Base-by-base conservation (phyloP, 2,888 invertebrate species). In the Acanthopleura granulata region DNA sequence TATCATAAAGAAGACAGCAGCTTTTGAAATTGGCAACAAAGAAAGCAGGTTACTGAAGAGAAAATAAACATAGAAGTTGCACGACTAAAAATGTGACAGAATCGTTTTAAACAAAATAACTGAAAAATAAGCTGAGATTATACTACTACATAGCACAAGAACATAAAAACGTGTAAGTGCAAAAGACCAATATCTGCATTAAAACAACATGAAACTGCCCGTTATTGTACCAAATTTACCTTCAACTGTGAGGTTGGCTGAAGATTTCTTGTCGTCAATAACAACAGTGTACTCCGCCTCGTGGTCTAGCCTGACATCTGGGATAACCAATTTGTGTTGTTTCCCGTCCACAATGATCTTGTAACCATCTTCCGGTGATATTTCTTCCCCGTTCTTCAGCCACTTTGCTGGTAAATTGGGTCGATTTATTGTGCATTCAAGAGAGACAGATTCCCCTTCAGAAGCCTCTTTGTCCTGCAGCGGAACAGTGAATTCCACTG, bases 371-470 rank as follows among this genome's bases (percentile, higher is more conserved):
- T 96, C 95, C 70, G 95, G 95, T 85, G 94, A 95, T 0, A 96
- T 92, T 91, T 96, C 95, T 84, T 94, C 94, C 94, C 83, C 80
- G 62, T 81, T 74, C 73, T 95, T 94, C 92, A 93, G 95, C 97
- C 97, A 97, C 87, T 94, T 95, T 0, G 96, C 96, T 0, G 96
- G 91, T 16, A 97, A 97, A 90, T 97, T 97, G 61, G 97, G 97
- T 91, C 97, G 97, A 15, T 96, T 96, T 16, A 97, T 91, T 90
- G 97, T 96, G 81, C 97, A 95, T 25, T 74, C 76, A 14, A 84
- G 74, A 16, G 73, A 74, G 22, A 82, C 76, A 11, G 76, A 73
- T 12, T 80, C 77, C 9, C 79, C 79, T 73, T 83, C 82, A 0
- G 77, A 72, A 4, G 76, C 73, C 50, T 73, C 70, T 49, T 50